A percentile compares a stretch with the other conserved stretches of the same genome.
phyloP scores from a whole-genome alignment of 1,140 invertebrate genomes.

The Drosophila kurseongensis region DNA sequence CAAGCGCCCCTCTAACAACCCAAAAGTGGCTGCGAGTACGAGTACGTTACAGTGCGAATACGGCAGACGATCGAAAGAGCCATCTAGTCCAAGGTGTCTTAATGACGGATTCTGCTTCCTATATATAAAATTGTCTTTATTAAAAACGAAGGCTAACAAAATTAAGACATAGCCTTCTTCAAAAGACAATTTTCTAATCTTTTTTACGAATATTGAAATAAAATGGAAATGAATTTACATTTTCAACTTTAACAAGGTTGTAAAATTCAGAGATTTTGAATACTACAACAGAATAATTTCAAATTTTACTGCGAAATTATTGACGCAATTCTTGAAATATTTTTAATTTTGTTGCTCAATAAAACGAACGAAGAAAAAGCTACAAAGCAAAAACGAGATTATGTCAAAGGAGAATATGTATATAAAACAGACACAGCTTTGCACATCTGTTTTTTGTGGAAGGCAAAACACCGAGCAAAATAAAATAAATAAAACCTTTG shows the following conservation, averaged over 20 bases:
- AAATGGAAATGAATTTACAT: no score
- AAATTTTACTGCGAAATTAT: not conserved
- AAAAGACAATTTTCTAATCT: no score
- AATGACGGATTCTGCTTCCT: no score
- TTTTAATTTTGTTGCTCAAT: not conserved
- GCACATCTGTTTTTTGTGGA: not conserved
- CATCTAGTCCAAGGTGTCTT: no score
- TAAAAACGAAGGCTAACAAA: no score
- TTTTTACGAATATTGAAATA: no score
- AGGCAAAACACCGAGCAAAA: not conserved
- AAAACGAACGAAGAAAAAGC: not conserved
- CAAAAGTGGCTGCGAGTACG: conserved; percentile 33
- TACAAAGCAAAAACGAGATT: not conserved
- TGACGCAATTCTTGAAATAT: not conserved
- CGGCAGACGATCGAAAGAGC: conserved; percentile 12
- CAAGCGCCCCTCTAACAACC: not conserved
- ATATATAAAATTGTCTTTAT: no score
- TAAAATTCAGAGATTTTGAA: no score
- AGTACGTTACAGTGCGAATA: conserved; percentile 53
- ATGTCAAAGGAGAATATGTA: no score
- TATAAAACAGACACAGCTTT: not conserved
- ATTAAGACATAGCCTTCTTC: no score
- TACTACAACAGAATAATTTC: not conserved
- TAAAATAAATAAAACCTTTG: conserved; percentile 1
- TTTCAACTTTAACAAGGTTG: no score